Evolutionary conservation across 2,113 vertebrate genomes (phyloP).

Genomic region (Uria aalge): DNA sequence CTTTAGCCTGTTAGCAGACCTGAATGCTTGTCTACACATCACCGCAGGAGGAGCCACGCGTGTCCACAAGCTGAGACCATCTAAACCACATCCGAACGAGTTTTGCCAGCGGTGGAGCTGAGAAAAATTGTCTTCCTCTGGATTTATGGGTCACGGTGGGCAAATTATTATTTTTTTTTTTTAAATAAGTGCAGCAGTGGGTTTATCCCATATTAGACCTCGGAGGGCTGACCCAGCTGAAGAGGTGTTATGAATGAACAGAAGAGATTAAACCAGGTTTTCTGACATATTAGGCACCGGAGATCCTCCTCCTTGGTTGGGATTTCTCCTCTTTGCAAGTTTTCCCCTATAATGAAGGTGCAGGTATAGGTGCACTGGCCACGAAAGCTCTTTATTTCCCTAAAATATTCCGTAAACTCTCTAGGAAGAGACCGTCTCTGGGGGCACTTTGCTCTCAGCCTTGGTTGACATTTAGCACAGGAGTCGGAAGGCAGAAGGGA

Average conservation of each 20-base stretch:
- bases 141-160: not conserved
- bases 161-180: not conserved
- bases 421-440: not conserved
- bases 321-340: not conserved
- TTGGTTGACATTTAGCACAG: not conserved
- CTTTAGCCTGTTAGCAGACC: not conserved
- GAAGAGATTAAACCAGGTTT: not conserved
- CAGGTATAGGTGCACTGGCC: too few species aligned
- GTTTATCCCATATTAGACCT: not conserved
- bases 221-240: not conserved
- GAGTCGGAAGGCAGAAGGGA: rapidly evolving
- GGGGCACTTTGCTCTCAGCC: not conserved
- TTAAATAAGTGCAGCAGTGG: not conserved
- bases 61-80: not conserved
- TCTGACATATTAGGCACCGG: not conserved
- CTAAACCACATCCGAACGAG: not conserved
- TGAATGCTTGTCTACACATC: not conserved
- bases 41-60: rapidly evolving
- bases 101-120: not conserved
- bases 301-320: rapidly evolving
- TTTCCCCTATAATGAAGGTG: not conserved
- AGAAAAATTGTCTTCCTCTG: not conserved
- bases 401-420: not conserved
- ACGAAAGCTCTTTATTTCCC: not conserved
- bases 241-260: not conserved